A percentile compares a stretch with the other conserved stretches of the same genome.
Evolutionary conservation across 2,113 vertebrate species (phyloP).

Genomic region (Siniperca knerii): DNA sequence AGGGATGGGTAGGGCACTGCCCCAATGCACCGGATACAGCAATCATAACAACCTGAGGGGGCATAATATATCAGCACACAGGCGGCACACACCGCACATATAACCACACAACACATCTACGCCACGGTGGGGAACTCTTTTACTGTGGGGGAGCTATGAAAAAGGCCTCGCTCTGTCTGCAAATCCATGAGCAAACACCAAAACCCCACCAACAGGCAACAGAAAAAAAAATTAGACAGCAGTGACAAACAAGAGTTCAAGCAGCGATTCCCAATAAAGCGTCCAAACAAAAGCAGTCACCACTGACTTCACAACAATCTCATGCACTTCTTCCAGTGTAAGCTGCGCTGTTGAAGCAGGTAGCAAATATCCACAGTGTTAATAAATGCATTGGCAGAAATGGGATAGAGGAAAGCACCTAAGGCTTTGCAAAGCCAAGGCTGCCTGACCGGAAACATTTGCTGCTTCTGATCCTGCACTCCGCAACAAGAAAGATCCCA

Average conservation of each 20-base stretch:
- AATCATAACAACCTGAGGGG: constrained; percentile 95
- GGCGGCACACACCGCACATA: constrained; percentile 86
- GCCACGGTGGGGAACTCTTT: constrained; percentile 51
- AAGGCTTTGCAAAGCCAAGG: constrained; percentile 88
- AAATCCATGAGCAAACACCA: constrained; percentile 73
- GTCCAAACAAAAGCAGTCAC: constrained; percentile 69
- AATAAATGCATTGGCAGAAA: constrained; percentile 80
- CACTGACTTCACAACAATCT: constrained; percentile 56
- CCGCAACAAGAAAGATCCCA: constrained; percentile 72
- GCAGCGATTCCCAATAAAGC: constrained; percentile 66
- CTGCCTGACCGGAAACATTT: constrained; percentile 88
- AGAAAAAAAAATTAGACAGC: constrained; percentile 57
- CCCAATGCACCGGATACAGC: constrained; percentile 95
- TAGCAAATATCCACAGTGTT: constrained; percentile 78
- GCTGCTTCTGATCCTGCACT: constrained; percentile 74
- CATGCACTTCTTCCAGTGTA: constrained; percentile 63
- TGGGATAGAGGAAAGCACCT: constrained; percentile 84
- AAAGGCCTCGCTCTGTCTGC: constrained; percentile 53
- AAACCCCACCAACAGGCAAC: constrained; percentile 64
- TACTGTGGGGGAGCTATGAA: constrained; percentile 50
- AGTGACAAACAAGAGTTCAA: constrained; percentile 69
- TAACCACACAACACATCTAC: constrained; percentile 84
- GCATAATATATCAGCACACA: constrained; percentile 86
- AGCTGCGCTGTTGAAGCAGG: constrained; percentile 73
- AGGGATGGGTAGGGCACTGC: constrained; percentile 96